Conservation (phyloP, 2,888 invertebrate species). For the Megamerina dolium region DNA sequence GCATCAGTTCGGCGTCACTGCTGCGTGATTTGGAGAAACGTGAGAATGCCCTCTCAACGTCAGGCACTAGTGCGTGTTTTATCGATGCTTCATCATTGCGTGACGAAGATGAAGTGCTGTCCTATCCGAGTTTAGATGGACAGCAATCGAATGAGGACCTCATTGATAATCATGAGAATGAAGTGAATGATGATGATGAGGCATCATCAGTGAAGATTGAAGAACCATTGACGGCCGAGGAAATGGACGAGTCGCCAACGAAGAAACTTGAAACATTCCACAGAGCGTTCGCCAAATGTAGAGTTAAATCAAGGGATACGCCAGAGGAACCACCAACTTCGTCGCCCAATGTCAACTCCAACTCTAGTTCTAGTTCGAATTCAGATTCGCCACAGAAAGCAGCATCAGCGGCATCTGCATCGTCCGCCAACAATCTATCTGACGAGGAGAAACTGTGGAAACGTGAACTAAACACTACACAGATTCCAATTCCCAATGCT, state of each 20-base stretch:
- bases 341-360: conserved; percentile 21
- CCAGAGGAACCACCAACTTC: conserved; percentile 11
- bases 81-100: conserved; percentile 71
- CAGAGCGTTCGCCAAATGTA: conserved; percentile 46
- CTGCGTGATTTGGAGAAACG: conserved; percentile 27
- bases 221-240: background rate
- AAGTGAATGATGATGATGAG: conserved; percentile 4
- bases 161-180: background rate
- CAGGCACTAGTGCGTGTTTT: conserved; percentile 57
- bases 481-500: conserved; percentile 9
- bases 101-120: conserved; percentile 58
- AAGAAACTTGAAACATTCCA: conserved; percentile 45
- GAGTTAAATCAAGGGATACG: conserved; percentile 25
- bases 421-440: conserved; percentile 37
- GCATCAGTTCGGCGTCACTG: conserved; percentile 30
- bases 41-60: conserved; percentile 37
- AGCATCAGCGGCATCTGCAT: conserved; percentile 25
- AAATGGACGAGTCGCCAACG: conserved; percentile 28
- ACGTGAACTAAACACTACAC: conserved; percentile 29
- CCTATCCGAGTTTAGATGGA: conserved; percentile 35
- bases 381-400: conserved; percentile 25
- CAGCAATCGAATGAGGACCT: conserved; percentile 19
- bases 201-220: background rate
- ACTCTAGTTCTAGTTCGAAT: conserved; percentile 33
- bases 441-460: conserved; percentile 46